Base-by-base conservation (phyloP, 2,888 invertebrate genomes). In the Galerucella calmariensis region DNA sequence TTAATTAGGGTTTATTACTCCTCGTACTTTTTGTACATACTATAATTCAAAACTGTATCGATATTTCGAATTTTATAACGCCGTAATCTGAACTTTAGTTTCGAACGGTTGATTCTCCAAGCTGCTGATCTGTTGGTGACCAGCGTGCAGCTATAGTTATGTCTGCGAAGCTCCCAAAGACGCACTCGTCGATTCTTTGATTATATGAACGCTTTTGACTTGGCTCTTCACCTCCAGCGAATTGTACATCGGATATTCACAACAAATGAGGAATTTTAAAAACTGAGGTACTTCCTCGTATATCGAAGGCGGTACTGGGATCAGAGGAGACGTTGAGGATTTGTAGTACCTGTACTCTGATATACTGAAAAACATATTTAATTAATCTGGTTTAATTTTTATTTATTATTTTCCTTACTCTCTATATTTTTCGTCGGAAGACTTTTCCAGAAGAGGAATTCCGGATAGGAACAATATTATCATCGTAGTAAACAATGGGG, bases 381-480 rank as follows among this genome's bases (percentile, higher is more conserved):
- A 68, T 14, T 3, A 46, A 66, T 27, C 44, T 41, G 5, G 27
- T 16, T 44, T n/a, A 6, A 41, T 71, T 48, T 48, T 14, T 27
- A 63, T 53, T 20, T 20, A 9, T 67, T 16, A 24, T 5, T 5
- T 63, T 75, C 89, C 92, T 90, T 87, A 93, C 94, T 95, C 94
- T 90, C 94, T 91, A 84, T 95, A 97, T 88, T 95, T 93, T 84
- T 96, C 95, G 88, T 97, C 97, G 65, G 96, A 92, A 78, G 94
- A 93, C 86, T 94, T 92, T 88, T 97, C 97, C 78, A 96, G 89
- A 76, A 96, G 88, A 35, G 97, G 97, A 87, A 97, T 95, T 67
- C 97, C 97, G 72, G 96, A 97, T 82, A 97, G 90, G 88, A 97
- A 97, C 69, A 97, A 89, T 83, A 97, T 94, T 78, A 97, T 96